These are phyloP conservation scores for Lampris incognitus DNA, from an alignment of 2,113 vertebrate genomes.

Conservation along the genomic window DNA sequence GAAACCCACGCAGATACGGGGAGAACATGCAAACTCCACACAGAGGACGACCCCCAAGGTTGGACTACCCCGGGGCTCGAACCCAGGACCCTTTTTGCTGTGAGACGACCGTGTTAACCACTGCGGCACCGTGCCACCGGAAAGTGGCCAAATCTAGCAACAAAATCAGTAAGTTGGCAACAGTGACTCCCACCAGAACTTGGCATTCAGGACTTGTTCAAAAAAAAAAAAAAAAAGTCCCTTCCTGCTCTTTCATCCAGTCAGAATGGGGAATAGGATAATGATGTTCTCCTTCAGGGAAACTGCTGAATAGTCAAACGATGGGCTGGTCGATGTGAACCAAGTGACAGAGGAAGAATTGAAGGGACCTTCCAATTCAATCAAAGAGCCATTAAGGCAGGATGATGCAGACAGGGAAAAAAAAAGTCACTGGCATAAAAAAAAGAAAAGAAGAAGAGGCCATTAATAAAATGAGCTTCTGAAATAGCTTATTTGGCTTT, in stretches of 20 bases:
- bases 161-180: too few relatives aligned
- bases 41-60: too few relatives aligned
- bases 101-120: too few relatives aligned
- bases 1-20: too few relatives aligned
- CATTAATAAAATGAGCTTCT: neutral
- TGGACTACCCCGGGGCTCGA: too few relatives aligned
- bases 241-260: constrained; percentile 1
- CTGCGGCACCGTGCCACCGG: too few relatives aligned
- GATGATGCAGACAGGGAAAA: neutral
- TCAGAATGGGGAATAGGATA: neutral
- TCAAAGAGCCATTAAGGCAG: neutral
- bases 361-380: neutral
- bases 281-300: neutral
- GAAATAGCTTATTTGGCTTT: constrained; percentile 10
- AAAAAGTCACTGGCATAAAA: neutral
- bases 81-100: too few relatives aligned
- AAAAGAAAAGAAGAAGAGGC: constrained; percentile 3
- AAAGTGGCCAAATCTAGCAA: too few relatives aligned
- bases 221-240: neutral
- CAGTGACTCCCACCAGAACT: neutral
- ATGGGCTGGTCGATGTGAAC: neutral
- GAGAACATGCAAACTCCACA: too few relatives aligned
- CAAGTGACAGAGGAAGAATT: neutral
- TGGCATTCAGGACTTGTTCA: neutral
- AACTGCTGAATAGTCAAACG: neutral